Conservation (phyloP, 1,140 invertebrate genomes). For the Temnothorax longispinosus region DNA sequence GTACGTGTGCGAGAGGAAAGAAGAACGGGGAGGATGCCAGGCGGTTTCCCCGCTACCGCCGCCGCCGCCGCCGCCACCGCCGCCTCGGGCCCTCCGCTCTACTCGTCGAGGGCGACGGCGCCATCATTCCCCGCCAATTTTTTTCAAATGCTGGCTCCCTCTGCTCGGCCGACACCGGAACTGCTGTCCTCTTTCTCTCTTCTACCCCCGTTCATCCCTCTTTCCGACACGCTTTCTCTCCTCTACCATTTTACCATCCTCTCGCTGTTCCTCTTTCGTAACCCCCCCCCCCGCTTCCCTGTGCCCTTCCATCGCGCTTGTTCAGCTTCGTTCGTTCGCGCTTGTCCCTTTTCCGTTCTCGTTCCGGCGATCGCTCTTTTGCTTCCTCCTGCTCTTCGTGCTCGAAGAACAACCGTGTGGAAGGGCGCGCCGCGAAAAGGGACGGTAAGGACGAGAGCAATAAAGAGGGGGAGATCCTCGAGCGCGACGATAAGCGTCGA, state of each 20-base stretch:
- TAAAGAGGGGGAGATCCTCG: constrained; percentile 68
- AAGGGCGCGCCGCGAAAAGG: constrained; percentile 38
- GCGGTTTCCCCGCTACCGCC: constrained; percentile 40
- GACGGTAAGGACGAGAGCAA: constrained; percentile 52
- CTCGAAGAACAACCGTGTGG: constrained; percentile 49
- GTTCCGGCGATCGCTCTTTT: constrained; percentile 41
- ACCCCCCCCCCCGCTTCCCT: background rate
- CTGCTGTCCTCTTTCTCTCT: constrained; percentile 61
- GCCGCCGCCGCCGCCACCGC: constrained; percentile 30
- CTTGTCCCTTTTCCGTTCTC: constrained; percentile 62
- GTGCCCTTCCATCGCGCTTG: constrained; percentile 10
- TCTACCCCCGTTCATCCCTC: constrained; percentile 32
- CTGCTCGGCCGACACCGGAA: constrained; percentile 59
- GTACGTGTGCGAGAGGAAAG: constrained; percentile 69
- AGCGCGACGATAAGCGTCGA: constrained; percentile 71
- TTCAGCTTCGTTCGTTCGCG: constrained; percentile 44
- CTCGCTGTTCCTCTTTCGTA: constrained; percentile 19
- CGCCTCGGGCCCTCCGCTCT: constrained; percentile 45
- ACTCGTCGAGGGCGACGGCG: constrained; percentile 72
- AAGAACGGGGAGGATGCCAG: constrained; percentile 68
- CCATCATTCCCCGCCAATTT: constrained; percentile 78
- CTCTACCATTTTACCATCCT: constrained; percentile 40
- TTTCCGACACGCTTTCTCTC: constrained; percentile 58
- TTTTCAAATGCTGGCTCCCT: constrained; percentile 75
- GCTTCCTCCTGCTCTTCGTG: constrained; percentile 62